Base-by-base conservation (phyloP, 2,888 invertebrate genomes). In the Drosophila anomelani region DNA sequence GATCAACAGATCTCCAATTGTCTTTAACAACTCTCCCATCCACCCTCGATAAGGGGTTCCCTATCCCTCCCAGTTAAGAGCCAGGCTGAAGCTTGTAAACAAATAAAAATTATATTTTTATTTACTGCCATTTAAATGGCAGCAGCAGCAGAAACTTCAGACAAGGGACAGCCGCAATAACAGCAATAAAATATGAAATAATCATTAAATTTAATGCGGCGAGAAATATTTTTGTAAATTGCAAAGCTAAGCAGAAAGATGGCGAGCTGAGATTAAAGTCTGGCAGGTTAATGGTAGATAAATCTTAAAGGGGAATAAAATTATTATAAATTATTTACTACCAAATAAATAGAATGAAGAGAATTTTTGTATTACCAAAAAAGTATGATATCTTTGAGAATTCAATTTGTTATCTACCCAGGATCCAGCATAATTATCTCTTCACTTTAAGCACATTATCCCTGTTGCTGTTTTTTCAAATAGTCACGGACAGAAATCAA, bases 101-200 rank as follows among this genome's bases (percentile, higher is more conserved):
- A 72, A 58, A 55, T 51, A 62, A 60, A 60, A 62, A 60, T 55
- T 46, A 57, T 49, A 36, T 69, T 68, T 70, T 55, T 57, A 76
- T 68, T 59, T 60, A 72, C 60, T 75, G 79, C 82, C 75, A 79
- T 83, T 87, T 77, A 85, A 85, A 87, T 79, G 85, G 55, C 85
- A 76, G 69, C 49, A 71, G 53, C 61, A 46, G 26, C 71, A 63
- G 70, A 81, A 86, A 74, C 67, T 85, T 69, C 82, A 71, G 75
- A 81, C 82, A 87, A 79, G 88, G 85, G 3, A 23, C 51, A 53
- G 55, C 43, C 55, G 36, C 49, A 39, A 60, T 60, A 38, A 75
- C 61, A 32, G 63, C 70, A 66, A 69, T 68, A 62, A 69, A 71
- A 73, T 71, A 41, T 29, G 43, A 38, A 55, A 71, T 38, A 59